Base-by-base conservation (phyloP, 2,888 invertebrate species). In the Gastracanthus pulcherrimus region DNA sequence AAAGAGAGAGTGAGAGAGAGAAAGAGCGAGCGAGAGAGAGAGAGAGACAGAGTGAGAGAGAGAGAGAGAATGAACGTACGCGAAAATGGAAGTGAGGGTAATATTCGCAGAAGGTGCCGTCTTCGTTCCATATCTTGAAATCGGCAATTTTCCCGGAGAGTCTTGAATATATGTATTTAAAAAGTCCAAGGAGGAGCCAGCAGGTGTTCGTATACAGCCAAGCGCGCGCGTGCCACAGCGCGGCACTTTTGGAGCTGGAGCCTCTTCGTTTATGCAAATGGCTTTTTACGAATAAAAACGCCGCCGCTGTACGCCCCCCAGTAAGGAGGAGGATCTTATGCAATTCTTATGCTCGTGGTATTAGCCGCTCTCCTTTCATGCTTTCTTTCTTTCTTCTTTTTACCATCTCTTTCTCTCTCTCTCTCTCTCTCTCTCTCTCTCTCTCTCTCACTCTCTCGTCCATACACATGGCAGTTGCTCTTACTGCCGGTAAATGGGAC, bases 161-260 rank as follows among this genome's bases (percentile, higher is more conserved):
- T 66, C 64, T 70, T 62, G 66, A 82, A 82, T 82, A 79, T 78
- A 82, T 79, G 67, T 82, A 79, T 82, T 82, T 82, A 79, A 79
- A 80, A 76, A 71, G 71, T 71, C 60, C 38, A 36, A 6, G 13
- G 16, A 11, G 45, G 13, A 41, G 29, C 3, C 23, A 51, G 60
- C 82, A 82, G 75, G 64, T 82, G 78, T 82, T 82, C 64, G 72
- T 31, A 72, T 55, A 66, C 72, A 29, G 48, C 55, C 51, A 23
- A 3, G 51, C 51, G 6, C 51, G 51, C 51, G 19, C 9, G 55
- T 0, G 26, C 26, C 55, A 55, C n/a, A n/a, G 45, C 16, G 13
- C 9, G 41, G 69, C 38, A 64, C 80, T n/a, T 72, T 78, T 82
- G n/a, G n/a, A n/a, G n/a, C n/a, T 75, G 45, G 38, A 58, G 48